These are phyloP conservation scores for Pristis pectinata DNA, from an alignment of 2,797 vertebrate genomes.

Conservation along the genomic window DNA sequence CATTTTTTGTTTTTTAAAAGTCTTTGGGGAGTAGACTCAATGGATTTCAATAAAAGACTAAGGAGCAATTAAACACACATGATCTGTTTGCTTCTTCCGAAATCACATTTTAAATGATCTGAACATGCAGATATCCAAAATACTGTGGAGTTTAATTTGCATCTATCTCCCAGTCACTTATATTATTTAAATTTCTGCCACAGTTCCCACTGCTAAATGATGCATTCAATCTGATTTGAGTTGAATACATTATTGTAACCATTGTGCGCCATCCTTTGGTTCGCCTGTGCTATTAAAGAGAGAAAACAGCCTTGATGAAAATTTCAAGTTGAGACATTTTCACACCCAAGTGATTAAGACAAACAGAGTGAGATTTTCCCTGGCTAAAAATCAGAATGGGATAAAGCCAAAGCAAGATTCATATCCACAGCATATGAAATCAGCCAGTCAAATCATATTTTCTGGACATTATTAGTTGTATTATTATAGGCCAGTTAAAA, in stretches of 20 bases:
- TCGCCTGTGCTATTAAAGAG: neutral
- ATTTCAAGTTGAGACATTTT: neutral
- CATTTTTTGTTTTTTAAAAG: neutral
- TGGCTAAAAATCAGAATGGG: neutral
- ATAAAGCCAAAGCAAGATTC: neutral
- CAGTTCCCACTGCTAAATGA: neutral
- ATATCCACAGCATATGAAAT: neutral
- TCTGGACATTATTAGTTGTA: neutral
- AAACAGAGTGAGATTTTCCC: neutral
- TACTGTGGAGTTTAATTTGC: neutral
- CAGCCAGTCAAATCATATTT: neutral
- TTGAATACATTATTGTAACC: neutral
- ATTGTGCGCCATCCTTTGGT: neutral
- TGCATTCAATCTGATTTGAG: neutral
- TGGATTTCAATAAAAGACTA: slow-evolving; percentile 28
- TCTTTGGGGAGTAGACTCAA: neutral
- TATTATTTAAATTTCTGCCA: slow-evolving; percentile 18
- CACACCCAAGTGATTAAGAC: neutral
- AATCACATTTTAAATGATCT: slow-evolving; percentile 22
- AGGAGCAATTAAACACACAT: slow-evolving; percentile 28
- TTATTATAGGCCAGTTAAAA: neutral
- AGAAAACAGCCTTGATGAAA: neutral
- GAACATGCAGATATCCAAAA: slow-evolving; percentile 22
- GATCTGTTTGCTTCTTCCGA: slow-evolving; percentile 20
- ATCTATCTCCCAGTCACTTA: neutral